Evolutionary conservation across 2,113 vertebrate genomes (phyloP).

Genomic region (Polypterus senegalus): DNA sequence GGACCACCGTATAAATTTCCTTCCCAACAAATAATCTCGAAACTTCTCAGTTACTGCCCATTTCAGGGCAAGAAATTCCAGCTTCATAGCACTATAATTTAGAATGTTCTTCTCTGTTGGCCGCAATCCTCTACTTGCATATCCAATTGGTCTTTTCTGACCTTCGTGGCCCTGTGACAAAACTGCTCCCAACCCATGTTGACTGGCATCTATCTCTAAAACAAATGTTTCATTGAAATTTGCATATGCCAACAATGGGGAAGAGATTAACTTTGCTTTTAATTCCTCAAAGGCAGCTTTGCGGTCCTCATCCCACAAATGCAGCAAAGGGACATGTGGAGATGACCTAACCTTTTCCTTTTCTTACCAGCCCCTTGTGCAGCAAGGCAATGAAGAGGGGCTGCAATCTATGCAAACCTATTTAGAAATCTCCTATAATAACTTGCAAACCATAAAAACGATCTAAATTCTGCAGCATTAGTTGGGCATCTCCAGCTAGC

Average conservation of each 20-base stretch:
- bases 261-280: neutral
- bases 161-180: neutral
- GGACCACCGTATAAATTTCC: neutral
- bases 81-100: neutral
- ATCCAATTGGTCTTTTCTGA: neutral
- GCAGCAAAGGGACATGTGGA: neutral
- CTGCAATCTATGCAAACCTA: too few relatives aligned
- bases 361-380: neutral
- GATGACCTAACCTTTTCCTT: neutral
- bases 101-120: neutral
- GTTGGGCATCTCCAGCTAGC: too few relatives aligned
- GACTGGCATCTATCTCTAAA: neutral
- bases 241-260: neutral
- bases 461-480: too few relatives aligned
- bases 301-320: neutral
- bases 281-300: neutral
- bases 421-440: too few relatives aligned
- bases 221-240: neutral
- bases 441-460: too few relatives aligned
- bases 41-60: constrained; percentile 1
- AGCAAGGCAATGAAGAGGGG: too few relatives aligned
- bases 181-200: neutral
- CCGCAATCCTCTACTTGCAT: neutral
- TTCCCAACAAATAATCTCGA: neutral
- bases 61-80: neutral